Evolutionary conservation across 1,140 invertebrate species (phyloP), one percentile per base, ranked within the genome.

Genomic region (Piezodorus guildinii): DNA sequence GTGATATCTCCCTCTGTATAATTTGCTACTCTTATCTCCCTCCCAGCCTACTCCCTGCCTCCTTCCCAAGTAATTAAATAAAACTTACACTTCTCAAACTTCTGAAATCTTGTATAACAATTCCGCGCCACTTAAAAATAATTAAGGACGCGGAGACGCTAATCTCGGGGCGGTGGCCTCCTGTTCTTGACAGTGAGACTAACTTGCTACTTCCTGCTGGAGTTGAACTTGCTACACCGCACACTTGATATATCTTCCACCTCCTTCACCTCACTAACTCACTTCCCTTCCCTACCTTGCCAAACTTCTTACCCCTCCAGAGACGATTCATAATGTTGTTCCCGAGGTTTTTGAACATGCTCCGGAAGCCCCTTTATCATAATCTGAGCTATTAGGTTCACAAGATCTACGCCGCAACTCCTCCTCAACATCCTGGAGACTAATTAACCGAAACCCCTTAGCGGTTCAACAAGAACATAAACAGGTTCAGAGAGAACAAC

Each of bases 101-200:
- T 21, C 52, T 58, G 52, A 51, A 63, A 63, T 63, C 62, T 63
- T 63, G 62, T 63, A 63, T 21, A 49, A 63, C 62, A 63, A 63
- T 63, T 63, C 62, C 62, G 51, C 62, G 54, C 62, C 62, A 63
- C 62, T 63, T 63, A 63, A 63, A 63, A 63, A 63, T 63, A 63
- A 63, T 63, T 63, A 63, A 63, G 62, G 30, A 5, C 1, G 15
- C 15, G 6, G n/a, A 5, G 10, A 49, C 17, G 46, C 46, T 49
- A 49, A 49, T 49, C 46, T 9, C 12, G 14, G 6, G 14, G 46
- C 3, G 46, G 46, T 9, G 3, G 46, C 9, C 6, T 3, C 46
- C 46, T 49, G 46, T 10, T 21, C 46, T 10, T 21, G 46, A 21
- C 46, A 49, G 46, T 49, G 10, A 49, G 10, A 49, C 46, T 49